Evolutionary conservation across 2,797 vertebrate genomes (phyloP).

Genomic region (Rhabdomys pumilio): DNA sequence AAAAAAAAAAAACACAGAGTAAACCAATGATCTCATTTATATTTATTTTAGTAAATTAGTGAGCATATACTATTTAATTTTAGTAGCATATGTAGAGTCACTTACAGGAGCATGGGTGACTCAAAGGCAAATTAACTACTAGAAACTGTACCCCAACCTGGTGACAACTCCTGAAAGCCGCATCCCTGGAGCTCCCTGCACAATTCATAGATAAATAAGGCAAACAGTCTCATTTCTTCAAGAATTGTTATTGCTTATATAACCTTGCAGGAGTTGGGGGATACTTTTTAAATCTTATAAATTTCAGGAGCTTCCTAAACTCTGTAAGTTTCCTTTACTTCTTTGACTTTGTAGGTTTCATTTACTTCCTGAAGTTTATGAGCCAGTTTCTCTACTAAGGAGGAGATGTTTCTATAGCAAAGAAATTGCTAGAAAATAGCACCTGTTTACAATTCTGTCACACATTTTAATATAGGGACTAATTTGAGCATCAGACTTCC

Average conservation of each 20-base stretch:
- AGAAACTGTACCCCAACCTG: background rate
- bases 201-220: background rate
- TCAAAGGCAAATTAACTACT: background rate
- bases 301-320: background rate
- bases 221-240: background rate
- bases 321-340: background rate
- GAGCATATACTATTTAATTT: background rate
- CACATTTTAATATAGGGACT: background rate
- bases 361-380: background rate
- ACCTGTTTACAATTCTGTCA: background rate
- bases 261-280: rapidly evolving
- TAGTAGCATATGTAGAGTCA: background rate
- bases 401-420: background rate
- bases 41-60: background rate
- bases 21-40: background rate
- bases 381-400: background rate
- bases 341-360: background rate
- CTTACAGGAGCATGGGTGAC: background rate
- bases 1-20: background rate
- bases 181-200: background rate
- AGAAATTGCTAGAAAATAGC: background rate
- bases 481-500: no score
- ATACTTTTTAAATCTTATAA: background rate
- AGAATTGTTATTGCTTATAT: background rate
- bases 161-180: background rate